Conservation (phyloP, 1,140 invertebrate species). For the Laupala kohalensis region DNA sequence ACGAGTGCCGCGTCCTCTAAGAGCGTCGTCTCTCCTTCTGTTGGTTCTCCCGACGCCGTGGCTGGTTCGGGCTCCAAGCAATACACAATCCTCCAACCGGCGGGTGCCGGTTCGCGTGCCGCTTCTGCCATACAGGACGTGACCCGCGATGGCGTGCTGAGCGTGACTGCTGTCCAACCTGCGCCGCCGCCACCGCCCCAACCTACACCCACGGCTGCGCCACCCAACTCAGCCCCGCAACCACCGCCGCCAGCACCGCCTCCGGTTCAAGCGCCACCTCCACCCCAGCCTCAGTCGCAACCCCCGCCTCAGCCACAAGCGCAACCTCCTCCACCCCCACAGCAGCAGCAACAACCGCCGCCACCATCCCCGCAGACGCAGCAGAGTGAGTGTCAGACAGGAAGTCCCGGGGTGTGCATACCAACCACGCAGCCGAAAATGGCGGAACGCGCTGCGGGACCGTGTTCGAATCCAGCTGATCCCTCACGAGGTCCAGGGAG, state of each 20-base stretch:
- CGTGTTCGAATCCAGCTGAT: conserved; percentile 28
- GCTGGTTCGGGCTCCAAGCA: conserved; percentile 42
- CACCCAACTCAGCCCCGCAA: conserved; percentile 20
- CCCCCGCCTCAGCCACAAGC: conserved; percentile 20
- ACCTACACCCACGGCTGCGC: conserved; percentile 17
- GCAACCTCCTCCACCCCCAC: conserved; percentile 19
- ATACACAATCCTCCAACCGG: conserved; percentile 71
- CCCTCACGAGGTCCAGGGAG: conserved; percentile 30
- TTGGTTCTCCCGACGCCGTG: conserved; percentile 35
- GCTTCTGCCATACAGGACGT: conserved; percentile 63
- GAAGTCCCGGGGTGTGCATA: conserved; percentile 58
- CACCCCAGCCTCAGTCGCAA: conserved; percentile 20
- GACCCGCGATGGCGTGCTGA: conserved; percentile 48
- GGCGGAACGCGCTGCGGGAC: conserved; percentile 22
- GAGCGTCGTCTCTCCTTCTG: conserved; percentile 13
- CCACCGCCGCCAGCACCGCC: conserved; percentile 18
- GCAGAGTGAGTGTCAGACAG: conserved; percentile 50
- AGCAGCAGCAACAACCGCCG: conserved; percentile 31
- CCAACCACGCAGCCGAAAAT: conserved; percentile 25
- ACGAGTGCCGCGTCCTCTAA: not conserved
- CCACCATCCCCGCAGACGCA: conserved; percentile 29
- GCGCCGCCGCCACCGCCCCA: conserved; percentile 14
- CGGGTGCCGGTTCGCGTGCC: conserved; percentile 56
- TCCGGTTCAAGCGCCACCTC: conserved; percentile 15
- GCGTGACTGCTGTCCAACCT: conserved; percentile 46